phyloP scores from a whole-genome alignment of 2,888 invertebrate species.

The Chalcis sispes region DNA sequence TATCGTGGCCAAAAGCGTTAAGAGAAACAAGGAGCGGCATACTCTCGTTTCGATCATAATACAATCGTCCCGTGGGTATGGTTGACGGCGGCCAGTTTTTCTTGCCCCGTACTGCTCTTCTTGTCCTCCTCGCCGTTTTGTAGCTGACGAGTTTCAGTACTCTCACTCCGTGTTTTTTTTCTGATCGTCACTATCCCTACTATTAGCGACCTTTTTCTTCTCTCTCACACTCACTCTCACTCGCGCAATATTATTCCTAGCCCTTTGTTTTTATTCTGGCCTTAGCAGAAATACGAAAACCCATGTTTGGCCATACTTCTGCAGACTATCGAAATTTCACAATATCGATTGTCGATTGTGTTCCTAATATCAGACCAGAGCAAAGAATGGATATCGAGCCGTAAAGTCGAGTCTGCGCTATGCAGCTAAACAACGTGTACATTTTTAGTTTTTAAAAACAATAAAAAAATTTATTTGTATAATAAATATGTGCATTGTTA shows the following conservation, averaged over 20 bases:
- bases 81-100: constrained; percentile 18
- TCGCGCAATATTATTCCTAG: neutral
- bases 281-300: constrained; percentile 66
- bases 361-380: constrained; percentile 50
- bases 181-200: neutral
- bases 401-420: too few species aligned
- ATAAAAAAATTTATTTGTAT: too few species aligned
- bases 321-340: constrained; percentile 62
- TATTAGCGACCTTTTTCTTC: neutral
- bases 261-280: constrained; percentile 63
- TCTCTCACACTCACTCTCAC: neutral
- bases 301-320: constrained; percentile 66
- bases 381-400: too few species aligned
- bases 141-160: neutral
- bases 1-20: constrained; percentile 83
- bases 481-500: too few species aligned
- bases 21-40: constrained; percentile 83
- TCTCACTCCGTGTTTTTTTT: constrained; percentile 11
- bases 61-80: constrained; percentile 48
- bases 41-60: constrained; percentile 79
- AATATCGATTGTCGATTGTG: constrained; percentile 65
- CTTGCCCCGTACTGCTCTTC: constrained; percentile 17
- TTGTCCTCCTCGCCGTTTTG: constrained; percentile 19
- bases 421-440: too few species aligned
- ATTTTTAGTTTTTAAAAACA: too few species aligned